Evolutionary conservation across 2,888 invertebrate genomes (phyloP).

Genomic region (Mythimna vitellina): DNA sequence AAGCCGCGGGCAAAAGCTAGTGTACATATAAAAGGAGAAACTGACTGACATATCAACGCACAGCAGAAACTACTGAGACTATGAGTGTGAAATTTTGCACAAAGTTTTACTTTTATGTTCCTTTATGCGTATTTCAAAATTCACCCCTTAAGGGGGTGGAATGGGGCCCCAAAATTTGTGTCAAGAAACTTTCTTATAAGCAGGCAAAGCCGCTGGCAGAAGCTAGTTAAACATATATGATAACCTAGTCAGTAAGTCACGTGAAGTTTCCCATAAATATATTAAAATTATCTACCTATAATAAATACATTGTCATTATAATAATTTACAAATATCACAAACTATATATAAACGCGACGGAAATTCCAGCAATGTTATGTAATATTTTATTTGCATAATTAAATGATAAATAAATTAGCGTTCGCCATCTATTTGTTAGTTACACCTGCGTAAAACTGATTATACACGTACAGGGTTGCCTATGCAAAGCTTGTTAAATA

Average conservation of each 20-base stretch:
- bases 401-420: slow-evolving; percentile 37
- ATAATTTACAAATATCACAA: not conserved
- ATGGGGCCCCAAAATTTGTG: too few relatives aligned
- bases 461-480: slow-evolving; percentile 23
- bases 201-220: too few relatives aligned
- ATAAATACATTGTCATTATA: not conserved
- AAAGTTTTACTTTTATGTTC: too few relatives aligned
- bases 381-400: slow-evolving; percentile 39
- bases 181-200: too few relatives aligned
- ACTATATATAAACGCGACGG: not conserved
- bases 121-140: too few relatives aligned
- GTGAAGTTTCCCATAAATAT: not conserved
- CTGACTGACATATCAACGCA: too few relatives aligned
- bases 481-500: slow-evolving; percentile 40
- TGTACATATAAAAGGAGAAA: too few relatives aligned
- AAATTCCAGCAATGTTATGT: slow-evolving; percentile 13
- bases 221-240: not conserved
- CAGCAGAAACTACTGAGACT: too few relatives aligned
- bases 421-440: slow-evolving; percentile 33
- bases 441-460: slow-evolving; percentile 42
- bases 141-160: too few relatives aligned
- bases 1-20: too few relatives aligned
- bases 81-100: too few relatives aligned
- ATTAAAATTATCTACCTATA: too few relatives aligned
- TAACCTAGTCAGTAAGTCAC: not conserved